A percentile compares a stretch with the other conserved stretches of the same genome.
Evolutionary conservation across 2,888 invertebrate genomes (phyloP).

Genomic region (Frankliniella fusca): DNA sequence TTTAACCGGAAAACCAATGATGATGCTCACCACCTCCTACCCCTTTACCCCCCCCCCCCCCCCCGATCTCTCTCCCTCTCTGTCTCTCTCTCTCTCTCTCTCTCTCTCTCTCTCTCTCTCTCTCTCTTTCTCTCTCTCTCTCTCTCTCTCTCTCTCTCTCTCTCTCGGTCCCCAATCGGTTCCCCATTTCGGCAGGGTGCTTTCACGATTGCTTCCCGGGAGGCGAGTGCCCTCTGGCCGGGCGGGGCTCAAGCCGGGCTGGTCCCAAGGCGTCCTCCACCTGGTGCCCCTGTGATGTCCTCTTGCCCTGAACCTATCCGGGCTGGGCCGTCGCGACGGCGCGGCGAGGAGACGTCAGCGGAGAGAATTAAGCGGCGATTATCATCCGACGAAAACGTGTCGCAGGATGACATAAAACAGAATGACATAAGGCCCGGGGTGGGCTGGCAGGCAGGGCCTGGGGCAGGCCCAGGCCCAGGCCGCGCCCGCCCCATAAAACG

Average conservation of each 20-base stretch:
- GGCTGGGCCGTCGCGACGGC: background rate
- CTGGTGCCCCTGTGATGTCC: too few species aligned
- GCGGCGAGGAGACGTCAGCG: background rate
- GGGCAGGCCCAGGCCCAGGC: background rate
- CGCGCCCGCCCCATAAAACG: slow-evolving; percentile 9
- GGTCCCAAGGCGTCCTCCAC: too few species aligned
- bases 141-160: too few species aligned
- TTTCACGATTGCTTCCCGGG: too few species aligned
- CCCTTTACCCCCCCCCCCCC: background rate
- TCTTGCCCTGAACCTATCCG: background rate
- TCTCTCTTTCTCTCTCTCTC: background rate
- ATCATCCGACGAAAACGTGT: slow-evolving; percentile 19
- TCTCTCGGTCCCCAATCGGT: too few species aligned
- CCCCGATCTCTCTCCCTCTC: background rate
- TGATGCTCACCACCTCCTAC: background rate
- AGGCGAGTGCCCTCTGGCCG: too few species aligned
- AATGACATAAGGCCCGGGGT: slow-evolving; percentile 6
- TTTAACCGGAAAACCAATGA: too few species aligned
- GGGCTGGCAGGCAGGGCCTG: background rate
- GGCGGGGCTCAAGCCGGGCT: too few species aligned
- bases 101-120: background rate
- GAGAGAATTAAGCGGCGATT: slow-evolving; percentile 8
- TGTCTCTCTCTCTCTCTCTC: background rate
- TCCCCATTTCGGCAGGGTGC: too few species aligned
- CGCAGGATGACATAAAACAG: slow-evolving; percentile 22